Conservation (phyloP, 2,113 vertebrate genomes). For the Cyprinus carpio region DNA sequence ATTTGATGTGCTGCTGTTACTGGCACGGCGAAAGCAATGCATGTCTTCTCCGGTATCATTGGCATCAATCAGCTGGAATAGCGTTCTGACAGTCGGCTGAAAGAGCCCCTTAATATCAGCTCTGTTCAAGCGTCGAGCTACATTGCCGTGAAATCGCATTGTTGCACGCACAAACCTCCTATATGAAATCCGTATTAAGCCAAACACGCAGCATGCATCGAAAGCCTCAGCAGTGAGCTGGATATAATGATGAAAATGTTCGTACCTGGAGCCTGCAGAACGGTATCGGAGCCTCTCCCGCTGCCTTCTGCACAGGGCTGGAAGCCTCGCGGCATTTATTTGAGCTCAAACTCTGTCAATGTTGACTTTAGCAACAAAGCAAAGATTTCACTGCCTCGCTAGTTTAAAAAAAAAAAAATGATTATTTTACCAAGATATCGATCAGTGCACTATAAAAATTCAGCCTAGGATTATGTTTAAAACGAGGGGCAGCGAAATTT, state of each 20-base stretch:
- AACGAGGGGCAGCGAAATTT: constrained; percentile 84
- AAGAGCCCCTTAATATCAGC: constrained; percentile 61
- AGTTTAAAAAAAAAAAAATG: constrained; percentile 90
- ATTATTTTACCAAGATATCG: constrained; percentile 99
- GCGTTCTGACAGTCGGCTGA: constrained; percentile 57
- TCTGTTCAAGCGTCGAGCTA: constrained; percentile 61
- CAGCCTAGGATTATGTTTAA: constrained; percentile 92
- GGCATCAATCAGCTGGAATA: constrained; percentile 59
- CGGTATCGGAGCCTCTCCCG: constrained; percentile 67
- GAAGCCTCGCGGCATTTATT: constrained; percentile 93
- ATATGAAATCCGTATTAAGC: constrained; percentile 45
- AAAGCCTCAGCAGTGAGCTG: not conserved
- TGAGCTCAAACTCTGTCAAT: constrained; percentile 91
- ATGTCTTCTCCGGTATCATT: constrained; percentile 35
- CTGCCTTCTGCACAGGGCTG: constrained; percentile 81
- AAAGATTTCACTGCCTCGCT: constrained; percentile 99
- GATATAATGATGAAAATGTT: constrained; percentile 45
- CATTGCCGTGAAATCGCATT: constrained; percentile 65
- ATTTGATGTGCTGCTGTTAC: not conserved
- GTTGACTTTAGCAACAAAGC: constrained; percentile 99
- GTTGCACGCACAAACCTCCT: constrained; percentile 44
- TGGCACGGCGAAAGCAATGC: constrained; percentile 3
- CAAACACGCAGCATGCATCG: not conserved
- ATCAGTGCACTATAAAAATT: constrained; percentile 96
- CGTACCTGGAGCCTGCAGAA: constrained; percentile 71